Conservation (phyloP, 2,888 invertebrate species). For the Diaperis boleti region DNA sequence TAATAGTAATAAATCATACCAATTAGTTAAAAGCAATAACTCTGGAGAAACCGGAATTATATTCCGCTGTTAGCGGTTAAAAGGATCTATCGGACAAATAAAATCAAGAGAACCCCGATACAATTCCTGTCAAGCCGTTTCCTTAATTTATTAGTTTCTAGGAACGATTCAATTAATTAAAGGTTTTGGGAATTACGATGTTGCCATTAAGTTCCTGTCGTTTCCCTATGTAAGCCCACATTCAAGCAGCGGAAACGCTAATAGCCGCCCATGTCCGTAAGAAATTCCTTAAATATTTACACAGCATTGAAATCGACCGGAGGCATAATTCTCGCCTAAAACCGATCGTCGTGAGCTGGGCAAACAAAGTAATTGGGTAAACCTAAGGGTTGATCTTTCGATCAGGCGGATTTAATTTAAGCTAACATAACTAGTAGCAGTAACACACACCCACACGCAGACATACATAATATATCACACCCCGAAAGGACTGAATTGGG, state of each 20-base stretch:
- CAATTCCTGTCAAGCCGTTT: slow-evolving; percentile 5
- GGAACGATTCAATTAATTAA: slow-evolving; percentile 26
- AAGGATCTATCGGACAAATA: neutral
- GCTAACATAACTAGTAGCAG: slow-evolving; percentile 6
- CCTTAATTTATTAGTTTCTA: slow-evolving; percentile 12
- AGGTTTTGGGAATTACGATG: slow-evolving; percentile 22
- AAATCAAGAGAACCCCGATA: neutral
- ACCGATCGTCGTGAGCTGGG: slow-evolving; percentile 42
- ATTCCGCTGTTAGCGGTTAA: neutral
- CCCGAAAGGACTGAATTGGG: neutral
- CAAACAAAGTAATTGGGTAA: slow-evolving; percentile 45
- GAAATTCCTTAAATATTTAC: slow-evolving; percentile 57
- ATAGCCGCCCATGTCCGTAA: slow-evolving; percentile 44
- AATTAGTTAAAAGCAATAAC: too few species aligned
- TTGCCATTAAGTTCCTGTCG: slow-evolving; percentile 15
- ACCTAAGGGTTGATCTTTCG: slow-evolving; percentile 37
- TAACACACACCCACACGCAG: neutral
- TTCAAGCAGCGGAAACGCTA: slow-evolving; percentile 42
- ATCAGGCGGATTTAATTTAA: slow-evolving; percentile 40
- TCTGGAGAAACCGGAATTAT: too few species aligned
- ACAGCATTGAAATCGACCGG: slow-evolving; percentile 51
- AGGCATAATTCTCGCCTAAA: slow-evolving; percentile 53
- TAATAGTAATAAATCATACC: too few species aligned
- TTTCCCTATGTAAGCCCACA: slow-evolving; percentile 12
- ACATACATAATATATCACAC: neutral